A percentile compares a stretch with the other conserved stretches of the same genome.
Evolutionary conservation across 2,888 invertebrate species (phyloP).

Genomic region (Cosmia pyralina): DNA sequence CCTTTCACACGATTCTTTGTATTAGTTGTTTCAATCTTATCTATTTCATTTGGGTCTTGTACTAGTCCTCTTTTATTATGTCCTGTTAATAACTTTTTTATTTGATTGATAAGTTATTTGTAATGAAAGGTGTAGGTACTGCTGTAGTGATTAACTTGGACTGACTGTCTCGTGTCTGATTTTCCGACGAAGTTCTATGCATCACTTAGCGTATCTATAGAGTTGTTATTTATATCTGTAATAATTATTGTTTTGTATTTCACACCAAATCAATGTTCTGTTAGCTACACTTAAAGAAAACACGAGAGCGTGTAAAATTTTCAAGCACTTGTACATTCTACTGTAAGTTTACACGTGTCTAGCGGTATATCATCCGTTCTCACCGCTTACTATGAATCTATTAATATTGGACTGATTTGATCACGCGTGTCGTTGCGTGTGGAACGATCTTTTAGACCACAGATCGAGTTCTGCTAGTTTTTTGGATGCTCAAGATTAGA

Average conservation of each 20-base stretch:
- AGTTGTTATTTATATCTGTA: not conserved
- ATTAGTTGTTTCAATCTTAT: slow-evolving; percentile 39
- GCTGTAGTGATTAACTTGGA: not conserved
- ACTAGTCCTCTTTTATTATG: slow-evolving; percentile 26
- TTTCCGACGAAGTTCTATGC: not conserved
- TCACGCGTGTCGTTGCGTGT: slow-evolving; percentile 36
- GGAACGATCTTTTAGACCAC: slow-evolving; percentile 6
- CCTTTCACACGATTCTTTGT: slow-evolving; percentile 49
- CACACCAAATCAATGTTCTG: slow-evolving; percentile 16
- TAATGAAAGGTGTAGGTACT: not conserved
- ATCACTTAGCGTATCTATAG: not conserved
- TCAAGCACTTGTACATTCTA: slow-evolving; percentile 30
- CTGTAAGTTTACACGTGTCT: slow-evolving; percentile 30
- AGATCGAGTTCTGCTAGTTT: slow-evolving; percentile 40
- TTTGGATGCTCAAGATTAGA: slow-evolving; percentile 33
- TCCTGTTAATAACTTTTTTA: slow-evolving; percentile 5
- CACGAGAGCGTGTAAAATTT: slow-evolving; percentile 28
- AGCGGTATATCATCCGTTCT: slow-evolving; percentile 47
- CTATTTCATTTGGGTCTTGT: slow-evolving; percentile 44
- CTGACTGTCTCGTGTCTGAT: not conserved
- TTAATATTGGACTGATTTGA: slow-evolving; percentile 28
- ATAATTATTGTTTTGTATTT: slow-evolving; percentile 21
- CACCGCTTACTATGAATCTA: slow-evolving; percentile 35
- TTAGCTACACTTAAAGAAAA: slow-evolving; percentile 12
- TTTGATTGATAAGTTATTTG: slow-evolving; percentile 8